phyloP scores from a whole-genome alignment of 2,113 vertebrate species.

The Ceuthmochares aereus region DNA sequence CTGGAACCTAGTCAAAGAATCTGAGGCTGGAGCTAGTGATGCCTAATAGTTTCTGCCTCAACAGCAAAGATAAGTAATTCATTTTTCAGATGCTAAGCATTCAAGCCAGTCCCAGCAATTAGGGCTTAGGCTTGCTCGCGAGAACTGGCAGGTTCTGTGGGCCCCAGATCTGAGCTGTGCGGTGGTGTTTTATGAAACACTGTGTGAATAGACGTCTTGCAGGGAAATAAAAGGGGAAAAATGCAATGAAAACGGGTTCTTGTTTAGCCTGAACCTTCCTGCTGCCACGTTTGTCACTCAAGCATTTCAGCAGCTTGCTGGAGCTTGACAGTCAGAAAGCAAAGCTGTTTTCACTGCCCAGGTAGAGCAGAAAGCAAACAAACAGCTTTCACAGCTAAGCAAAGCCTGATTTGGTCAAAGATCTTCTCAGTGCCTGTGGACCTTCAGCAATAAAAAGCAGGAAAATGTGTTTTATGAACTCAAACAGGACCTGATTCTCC shows the following conservation, averaged over 20 bases:
- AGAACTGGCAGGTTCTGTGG: conserved; percentile 21
- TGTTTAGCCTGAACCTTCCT: conserved; percentile 1
- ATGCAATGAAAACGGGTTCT: neutral
- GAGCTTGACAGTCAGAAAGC: neutral
- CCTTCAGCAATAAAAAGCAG: neutral
- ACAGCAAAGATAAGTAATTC: conserved; percentile 73
- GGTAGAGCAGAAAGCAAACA: neutral
- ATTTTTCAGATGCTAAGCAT: conserved; percentile 75
- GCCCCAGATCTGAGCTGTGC: neutral
- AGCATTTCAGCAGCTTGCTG: neutral
- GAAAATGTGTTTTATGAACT: neutral
- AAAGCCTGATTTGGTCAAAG: neutral
- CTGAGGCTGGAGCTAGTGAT: conserved; percentile 68
- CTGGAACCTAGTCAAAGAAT: conserved; percentile 68
- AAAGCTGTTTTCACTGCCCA: neutral
- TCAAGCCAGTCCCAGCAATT: conserved; percentile 17
- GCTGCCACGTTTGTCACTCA: neutral
- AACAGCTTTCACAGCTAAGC: neutral
- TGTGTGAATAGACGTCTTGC: neutral
- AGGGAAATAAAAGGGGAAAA: neutral
- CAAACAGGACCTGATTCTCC: neutral
- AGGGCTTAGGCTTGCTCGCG: neutral
- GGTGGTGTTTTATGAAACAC: neutral
- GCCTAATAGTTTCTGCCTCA: conserved; percentile 69
- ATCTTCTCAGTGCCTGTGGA: neutral